Percentiles rank a stretch among this genome's conserved stretches.
phyloP scores from a whole-genome alignment of 2,888 invertebrate genomes.

The Graphium colonna region DNA sequence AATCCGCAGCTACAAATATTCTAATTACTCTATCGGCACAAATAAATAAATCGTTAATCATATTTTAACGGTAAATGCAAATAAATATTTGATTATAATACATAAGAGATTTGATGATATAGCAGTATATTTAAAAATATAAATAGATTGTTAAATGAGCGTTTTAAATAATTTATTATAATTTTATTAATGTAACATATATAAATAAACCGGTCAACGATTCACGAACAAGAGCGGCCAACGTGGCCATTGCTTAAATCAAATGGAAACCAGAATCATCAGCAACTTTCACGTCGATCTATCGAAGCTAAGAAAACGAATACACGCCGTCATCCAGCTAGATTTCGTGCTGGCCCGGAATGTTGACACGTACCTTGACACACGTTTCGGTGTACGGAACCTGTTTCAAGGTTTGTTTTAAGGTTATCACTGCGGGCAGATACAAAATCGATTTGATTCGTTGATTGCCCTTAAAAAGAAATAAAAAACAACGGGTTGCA shows the following conservation, averaged over 20 bases:
- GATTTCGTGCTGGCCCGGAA: conserved; percentile 32
- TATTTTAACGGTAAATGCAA: too few species aligned
- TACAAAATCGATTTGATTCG: too few species aligned
- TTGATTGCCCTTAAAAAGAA: too few species aligned
- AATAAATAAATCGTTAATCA: background rate
- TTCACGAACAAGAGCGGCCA: conserved; percentile 46
- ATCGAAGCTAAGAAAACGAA: conserved; percentile 46
- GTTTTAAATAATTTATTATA: conserved; percentile 13
- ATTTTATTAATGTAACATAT: conserved; percentile 22
- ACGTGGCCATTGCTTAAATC: conserved; percentile 48
- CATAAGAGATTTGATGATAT: too few species aligned
- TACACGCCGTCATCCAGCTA: conserved; percentile 36
- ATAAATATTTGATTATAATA: too few species aligned
- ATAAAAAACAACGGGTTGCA: too few species aligned
- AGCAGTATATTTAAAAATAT: too few species aligned
- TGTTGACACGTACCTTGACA: conserved; percentile 46
- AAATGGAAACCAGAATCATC: conserved; percentile 48
- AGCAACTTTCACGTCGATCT: conserved; percentile 61
- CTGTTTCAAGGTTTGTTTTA: conserved; percentile 33
- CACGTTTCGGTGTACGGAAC: conserved; percentile 36
- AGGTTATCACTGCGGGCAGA: conserved; percentile 53
- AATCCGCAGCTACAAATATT: too few species aligned
- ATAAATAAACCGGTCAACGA: conserved; percentile 44
- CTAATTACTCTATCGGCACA: too few species aligned
- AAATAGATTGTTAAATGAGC: background rate